Evolutionary conservation across 2,888 invertebrate genomes (phyloP).

Genomic region (Zaprionus obscuricornis): DNA sequence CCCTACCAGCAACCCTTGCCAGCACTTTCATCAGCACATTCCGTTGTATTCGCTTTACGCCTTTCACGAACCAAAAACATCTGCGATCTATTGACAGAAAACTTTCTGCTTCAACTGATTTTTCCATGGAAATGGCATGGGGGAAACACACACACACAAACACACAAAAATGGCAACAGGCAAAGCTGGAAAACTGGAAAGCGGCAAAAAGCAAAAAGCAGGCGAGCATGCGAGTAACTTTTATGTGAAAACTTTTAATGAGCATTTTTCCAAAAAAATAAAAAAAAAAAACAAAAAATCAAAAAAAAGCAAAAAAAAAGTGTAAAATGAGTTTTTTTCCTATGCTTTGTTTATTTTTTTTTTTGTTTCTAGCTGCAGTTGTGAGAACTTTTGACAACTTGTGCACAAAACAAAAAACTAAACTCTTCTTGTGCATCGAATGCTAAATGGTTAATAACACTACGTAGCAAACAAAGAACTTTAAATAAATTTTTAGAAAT

Average conservation of each 20-base stretch:
- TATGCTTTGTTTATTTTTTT: no score
- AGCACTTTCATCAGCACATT: no score
- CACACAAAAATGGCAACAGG: slow-evolving; percentile 6
- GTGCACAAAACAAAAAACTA: no score
- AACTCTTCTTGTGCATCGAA: no score
- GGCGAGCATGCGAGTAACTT: slow-evolving; percentile 39
- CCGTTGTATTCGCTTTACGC: no score
- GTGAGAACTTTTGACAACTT: slow-evolving; percentile 18
- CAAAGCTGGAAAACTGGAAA: no score
- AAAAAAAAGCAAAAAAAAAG: slow-evolving; percentile 34
- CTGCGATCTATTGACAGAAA: slow-evolving; percentile 16
- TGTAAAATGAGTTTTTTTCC: slow-evolving; percentile 38
- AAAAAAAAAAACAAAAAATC: no score
- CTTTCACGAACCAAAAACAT: slow-evolving; percentile 13
- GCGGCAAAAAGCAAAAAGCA: neutral
- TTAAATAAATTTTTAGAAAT: no score
- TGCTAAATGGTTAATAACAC: no score
- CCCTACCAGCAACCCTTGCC: no score
- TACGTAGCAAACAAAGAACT: no score
- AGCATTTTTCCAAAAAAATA: slow-evolving; percentile 58
- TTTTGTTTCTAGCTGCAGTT: slow-evolving; percentile 8
- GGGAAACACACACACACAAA: no score
- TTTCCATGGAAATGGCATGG: slow-evolving; percentile 24
- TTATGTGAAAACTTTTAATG: slow-evolving; percentile 69
- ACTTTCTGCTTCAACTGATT: slow-evolving; percentile 18